These are phyloP conservation scores for Papilio gigon DNA, from an alignment of 2,888 invertebrate species.

Conservation along the genomic window DNA sequence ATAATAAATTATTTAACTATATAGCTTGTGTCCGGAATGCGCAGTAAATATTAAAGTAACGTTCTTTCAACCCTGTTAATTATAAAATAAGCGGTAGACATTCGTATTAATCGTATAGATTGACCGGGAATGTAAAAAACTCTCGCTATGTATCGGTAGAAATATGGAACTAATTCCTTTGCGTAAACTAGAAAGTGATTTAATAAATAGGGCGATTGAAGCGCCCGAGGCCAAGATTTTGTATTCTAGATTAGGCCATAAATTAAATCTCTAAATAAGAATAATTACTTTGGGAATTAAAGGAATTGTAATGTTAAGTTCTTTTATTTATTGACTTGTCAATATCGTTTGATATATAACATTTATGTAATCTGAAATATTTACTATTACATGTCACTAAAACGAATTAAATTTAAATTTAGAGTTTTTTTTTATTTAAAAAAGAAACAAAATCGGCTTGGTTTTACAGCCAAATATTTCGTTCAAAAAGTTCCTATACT, in stretches of 20 bases:
- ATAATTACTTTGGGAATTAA: neutral
- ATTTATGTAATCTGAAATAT: neutral
- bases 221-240: too few relatives aligned
- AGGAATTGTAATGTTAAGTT: neutral
- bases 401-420: neutral
- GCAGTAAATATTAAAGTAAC: constrained; percentile 28
- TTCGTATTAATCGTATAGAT: neutral
- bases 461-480: neutral
- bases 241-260: too few relatives aligned
- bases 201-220: too few relatives aligned
- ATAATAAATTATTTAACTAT: constrained; percentile 40
- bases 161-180: too few relatives aligned
- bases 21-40: constrained; percentile 36
- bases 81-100: constrained; percentile 1
- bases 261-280: neutral
- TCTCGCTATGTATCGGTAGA: too few relatives aligned
- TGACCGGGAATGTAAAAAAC: too few relatives aligned
- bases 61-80: constrained; percentile 29
- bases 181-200: too few relatives aligned
- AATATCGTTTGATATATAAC: too few relatives aligned
- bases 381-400: neutral
- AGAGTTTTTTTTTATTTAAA: too few relatives aligned
- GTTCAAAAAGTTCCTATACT: neutral
- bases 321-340: neutral
- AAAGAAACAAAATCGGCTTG: neutral